Conservation (phyloP, 2,888 invertebrate species). For the Drosophila borborema region DNA sequence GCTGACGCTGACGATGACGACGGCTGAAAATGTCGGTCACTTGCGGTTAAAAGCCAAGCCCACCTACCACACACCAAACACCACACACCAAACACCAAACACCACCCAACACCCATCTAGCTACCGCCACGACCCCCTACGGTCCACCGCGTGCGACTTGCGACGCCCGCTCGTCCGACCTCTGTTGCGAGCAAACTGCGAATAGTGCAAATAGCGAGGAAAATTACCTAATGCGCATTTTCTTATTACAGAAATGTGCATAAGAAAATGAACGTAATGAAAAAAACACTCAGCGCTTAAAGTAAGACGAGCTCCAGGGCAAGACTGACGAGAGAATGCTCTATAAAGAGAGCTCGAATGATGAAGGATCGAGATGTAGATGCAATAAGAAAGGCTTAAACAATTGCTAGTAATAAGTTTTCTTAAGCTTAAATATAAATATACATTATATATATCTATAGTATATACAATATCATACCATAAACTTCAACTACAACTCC, state of each 20-base stretch:
- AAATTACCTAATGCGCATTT: slow-evolving; percentile 81
- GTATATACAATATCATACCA: too few species aligned
- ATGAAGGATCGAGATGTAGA: too few species aligned
- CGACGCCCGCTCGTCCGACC: slow-evolving; percentile 1
- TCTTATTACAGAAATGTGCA: slow-evolving; percentile 78
- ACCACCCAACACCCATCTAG: background rate
- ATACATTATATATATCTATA: background rate
- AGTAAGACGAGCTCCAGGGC: background rate
- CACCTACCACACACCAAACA: background rate
- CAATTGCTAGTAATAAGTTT: too few species aligned
- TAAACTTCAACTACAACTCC: background rate
- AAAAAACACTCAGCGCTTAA: slow-evolving; percentile 56
- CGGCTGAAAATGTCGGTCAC: slow-evolving; percentile 78
- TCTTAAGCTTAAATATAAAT: too few species aligned
- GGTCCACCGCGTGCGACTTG: background rate
- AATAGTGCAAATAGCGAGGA: slow-evolving; percentile 80
- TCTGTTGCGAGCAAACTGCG: slow-evolving; percentile 62
- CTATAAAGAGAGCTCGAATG: background rate
- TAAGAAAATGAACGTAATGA: slow-evolving; percentile 78
- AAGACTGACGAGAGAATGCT: background rate
- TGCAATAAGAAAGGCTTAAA: too few species aligned
- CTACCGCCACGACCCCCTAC: background rate
- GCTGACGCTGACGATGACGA: slow-evolving; percentile 29
- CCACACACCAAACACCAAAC: background rate
- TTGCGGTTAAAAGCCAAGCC: slow-evolving; percentile 68